phyloP scores from a whole-genome alignment of 2,113 vertebrate species.

The Catharus fuscescens region DNA sequence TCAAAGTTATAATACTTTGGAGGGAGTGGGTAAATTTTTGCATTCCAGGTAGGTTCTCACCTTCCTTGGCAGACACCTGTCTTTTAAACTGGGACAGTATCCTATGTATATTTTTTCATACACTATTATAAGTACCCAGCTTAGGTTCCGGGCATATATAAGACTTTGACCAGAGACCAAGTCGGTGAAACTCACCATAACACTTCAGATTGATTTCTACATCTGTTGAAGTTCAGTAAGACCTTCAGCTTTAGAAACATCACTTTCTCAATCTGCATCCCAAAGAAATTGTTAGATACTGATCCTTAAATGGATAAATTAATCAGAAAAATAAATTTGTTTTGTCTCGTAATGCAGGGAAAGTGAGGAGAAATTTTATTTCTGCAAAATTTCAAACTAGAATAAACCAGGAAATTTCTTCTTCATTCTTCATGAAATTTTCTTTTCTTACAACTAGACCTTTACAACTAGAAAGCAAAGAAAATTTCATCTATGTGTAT shows the following conservation, averaged over 20 bases:
- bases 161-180: not conserved
- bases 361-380: not conserved
- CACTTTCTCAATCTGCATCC: not conserved
- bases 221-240: not conserved
- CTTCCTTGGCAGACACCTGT: not conserved
- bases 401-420: not conserved
- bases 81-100: not conserved
- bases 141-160: not conserved
- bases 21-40: not conserved
- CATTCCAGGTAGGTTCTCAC: not conserved
- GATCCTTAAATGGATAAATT: not conserved
- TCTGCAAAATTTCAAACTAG: not conserved
- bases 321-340: not conserved
- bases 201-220: not conserved
- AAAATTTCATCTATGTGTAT: not conserved
- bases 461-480: not conserved
- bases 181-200: not conserved
- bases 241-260: not conserved
- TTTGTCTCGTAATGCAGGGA: not conserved
- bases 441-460: not conserved
- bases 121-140: rapidly evolving
- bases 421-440: not conserved
- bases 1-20: not conserved
- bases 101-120: not conserved
- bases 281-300: not conserved